Percentiles rank a stretch among this genome's conserved stretches.
These are phyloP conservation scores for Megastigmus dorsalis DNA, from an alignment of 2,888 invertebrate species.

Conservation along the genomic window DNA sequence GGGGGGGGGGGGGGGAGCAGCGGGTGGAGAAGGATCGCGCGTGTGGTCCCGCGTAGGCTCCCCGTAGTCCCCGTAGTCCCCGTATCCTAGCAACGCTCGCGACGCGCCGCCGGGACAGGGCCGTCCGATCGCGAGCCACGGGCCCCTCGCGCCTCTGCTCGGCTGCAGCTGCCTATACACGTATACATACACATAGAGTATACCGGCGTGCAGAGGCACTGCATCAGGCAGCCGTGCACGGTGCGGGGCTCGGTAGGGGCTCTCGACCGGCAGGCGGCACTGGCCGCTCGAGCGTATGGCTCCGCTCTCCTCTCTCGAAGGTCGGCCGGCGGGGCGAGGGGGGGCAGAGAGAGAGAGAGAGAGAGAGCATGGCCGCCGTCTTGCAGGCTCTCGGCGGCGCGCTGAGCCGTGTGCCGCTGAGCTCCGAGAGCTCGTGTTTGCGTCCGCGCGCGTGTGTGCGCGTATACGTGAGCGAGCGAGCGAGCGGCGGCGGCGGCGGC, in stretches of 20 bases:
- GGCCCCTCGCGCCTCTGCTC: neutral
- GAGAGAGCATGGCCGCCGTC: neutral
- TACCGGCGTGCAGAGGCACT: too few relatives aligned
- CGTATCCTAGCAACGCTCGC: constrained; percentile 71
- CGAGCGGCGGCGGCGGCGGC: neutral
- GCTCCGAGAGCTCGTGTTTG: too few relatives aligned
- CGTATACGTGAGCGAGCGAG: too few relatives aligned
- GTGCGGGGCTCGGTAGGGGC: too few relatives aligned
- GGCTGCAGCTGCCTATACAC: too few relatives aligned
- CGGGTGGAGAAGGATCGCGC: constrained; percentile 69
- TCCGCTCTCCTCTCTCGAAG: too few relatives aligned
- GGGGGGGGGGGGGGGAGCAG: neutral
- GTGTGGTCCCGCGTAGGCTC: too few relatives aligned
- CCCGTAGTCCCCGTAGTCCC: too few relatives aligned
- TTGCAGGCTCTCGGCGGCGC: too few relatives aligned
- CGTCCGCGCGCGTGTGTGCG: too few relatives aligned
- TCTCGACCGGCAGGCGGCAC: neutral
- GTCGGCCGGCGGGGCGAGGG: neutral
- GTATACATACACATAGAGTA: too few relatives aligned
- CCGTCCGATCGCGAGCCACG: neutral
- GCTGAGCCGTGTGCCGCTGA: too few relatives aligned
- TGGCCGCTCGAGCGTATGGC: neutral
- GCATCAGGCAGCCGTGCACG: neutral
- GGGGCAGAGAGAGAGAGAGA: constrained; percentile 27
- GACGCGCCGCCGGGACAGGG: constrained; percentile 61